Evolutionary conservation across 1,140 invertebrate species (phyloP), one percentile per base, ranked within the genome.

Genomic region (Galleria mellonella): DNA sequence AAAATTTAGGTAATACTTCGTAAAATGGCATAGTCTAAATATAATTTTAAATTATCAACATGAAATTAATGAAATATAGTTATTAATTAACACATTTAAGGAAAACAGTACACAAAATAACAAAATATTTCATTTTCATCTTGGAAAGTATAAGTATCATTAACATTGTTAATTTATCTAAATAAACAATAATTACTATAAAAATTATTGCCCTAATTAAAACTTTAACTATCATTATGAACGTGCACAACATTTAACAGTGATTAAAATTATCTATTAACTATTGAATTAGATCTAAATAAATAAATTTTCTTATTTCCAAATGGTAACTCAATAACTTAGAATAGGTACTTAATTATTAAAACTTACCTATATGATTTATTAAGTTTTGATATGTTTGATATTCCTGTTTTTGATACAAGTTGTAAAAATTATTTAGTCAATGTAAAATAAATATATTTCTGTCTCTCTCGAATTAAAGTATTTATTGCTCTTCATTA

Each of bases 191-290:
- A 48, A 54, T 39, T 44, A 69, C 69, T 77, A 74, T 70, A 74
- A 83, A 76, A 82, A 78, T 74, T 79, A 81, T 81, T 78, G 63
- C 64, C 71, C 68, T 76, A 78, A 73, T 68, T 49, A 66, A 62
- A 72, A 62, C 55, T 75, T 68, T 49, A 57, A 62, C 69, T 71
- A 81, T 63, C 30, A 51, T 68, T 66, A 76, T 62, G 63, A 74
- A 74, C 55, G 81, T 84, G 81, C 81, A 84, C 81, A 81, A 84
- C 81, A 84, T 82, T 84, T 82, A 84, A 84, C 81, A 84, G 81
- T 84, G 81, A 79, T 78, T 75, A 73, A 76, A 82, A 72, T 76
- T 76, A 81, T 76, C 65, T 74, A 75, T 62, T 41, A 65, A 71
- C 72, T 83, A 82, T 53, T 60, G 54, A 72, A 71, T 72, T 69